Evolutionary conservation across 2,888 invertebrate genomes (phyloP).

Genomic region (Agonopterix heracliana): DNA sequence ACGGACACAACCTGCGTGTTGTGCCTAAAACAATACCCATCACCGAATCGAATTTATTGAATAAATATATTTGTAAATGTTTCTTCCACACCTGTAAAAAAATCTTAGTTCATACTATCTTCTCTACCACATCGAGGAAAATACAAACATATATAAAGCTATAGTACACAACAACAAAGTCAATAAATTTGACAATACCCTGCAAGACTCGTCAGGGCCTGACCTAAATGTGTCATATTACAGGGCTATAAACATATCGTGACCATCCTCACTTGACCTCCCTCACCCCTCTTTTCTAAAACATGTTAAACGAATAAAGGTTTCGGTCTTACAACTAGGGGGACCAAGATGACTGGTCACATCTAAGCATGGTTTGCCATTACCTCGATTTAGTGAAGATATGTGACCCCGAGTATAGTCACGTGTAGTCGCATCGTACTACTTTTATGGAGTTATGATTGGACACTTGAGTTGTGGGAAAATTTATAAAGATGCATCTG

Average conservation of each 20-base stretch:
- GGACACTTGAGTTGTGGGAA: background rate
- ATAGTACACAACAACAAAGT: conserved; percentile 11
- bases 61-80: no score
- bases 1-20: no score
- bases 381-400: conserved; percentile 43
- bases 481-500: no score
- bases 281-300: background rate
- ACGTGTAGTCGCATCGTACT: conserved; percentile 24
- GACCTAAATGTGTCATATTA: conserved; percentile 52
- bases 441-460: conserved; percentile 14
- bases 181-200: conserved; percentile 29
- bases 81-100: no score
- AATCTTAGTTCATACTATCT: no score
- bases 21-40: no score
- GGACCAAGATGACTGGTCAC: conserved; percentile 20
- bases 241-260: conserved; percentile 51
- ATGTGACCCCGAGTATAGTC: conserved; percentile 36
- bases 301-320: background rate
- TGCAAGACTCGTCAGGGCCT: conserved; percentile 30
- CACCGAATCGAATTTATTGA: no score
- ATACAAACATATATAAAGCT: background rate
- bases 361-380: conserved; percentile 28
- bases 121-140: no score
- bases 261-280: conserved; percentile 26
- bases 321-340: conserved; percentile 3